Conservation (phyloP, 2,888 invertebrate genomes). For the Pegoplata infirma region DNA sequence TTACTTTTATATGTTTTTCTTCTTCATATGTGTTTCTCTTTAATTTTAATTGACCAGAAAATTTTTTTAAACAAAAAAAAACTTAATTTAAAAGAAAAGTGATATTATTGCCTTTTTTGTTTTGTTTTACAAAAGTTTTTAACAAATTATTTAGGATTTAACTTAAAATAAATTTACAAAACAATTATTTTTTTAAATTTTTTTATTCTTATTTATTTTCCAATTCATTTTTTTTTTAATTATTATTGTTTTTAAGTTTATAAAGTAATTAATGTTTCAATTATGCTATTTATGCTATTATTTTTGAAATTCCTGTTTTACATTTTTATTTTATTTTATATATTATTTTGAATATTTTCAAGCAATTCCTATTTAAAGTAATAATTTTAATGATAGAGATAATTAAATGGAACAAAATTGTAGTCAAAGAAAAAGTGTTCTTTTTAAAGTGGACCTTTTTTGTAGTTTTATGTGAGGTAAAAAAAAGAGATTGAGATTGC, state of each 20-base stretch:
- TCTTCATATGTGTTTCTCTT: neutral
- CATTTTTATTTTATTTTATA: no score
- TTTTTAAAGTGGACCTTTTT: no score
- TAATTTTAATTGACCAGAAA: neutral
- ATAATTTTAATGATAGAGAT: conserved; percentile 13
- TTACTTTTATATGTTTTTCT: neutral
- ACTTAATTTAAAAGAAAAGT: neutral
- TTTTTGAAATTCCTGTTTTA: conserved; percentile 45
- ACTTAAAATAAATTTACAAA: neutral
- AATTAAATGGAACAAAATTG: conserved; percentile 37
- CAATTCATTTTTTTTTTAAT: conserved; percentile 8
- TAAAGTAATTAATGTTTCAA: conserved; percentile 58
- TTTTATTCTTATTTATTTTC: neutral
- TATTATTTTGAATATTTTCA: conserved; percentile 20
- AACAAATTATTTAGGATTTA: neutral
- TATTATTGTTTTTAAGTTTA: conserved; percentile 49
- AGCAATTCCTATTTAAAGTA: conserved; percentile 42
- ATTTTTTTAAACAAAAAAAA: neutral
- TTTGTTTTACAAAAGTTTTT: neutral
- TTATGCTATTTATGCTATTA: conserved; percentile 28
- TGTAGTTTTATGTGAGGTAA: no score
- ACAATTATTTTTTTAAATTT: neutral
- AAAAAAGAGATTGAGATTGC: no score
- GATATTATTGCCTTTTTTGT: neutral
- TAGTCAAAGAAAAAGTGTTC: no score